A percentile compares a stretch with the other conserved stretches of the same genome.
phyloP scores from a whole-genome alignment of 2,797 vertebrate genomes.

The Molossus molossus region DNA sequence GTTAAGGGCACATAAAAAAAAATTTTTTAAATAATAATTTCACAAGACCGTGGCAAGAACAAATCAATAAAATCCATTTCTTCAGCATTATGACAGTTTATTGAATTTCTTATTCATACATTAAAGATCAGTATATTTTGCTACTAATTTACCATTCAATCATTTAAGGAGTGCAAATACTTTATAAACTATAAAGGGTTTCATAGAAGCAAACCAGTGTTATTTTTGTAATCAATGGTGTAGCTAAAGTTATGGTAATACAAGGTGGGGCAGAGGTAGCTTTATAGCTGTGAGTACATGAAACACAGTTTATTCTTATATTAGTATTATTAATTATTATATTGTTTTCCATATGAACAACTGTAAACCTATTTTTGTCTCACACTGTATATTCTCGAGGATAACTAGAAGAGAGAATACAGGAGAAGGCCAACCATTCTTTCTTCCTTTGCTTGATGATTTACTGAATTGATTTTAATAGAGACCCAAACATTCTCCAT shows the following conservation, averaged over 20 bases:
- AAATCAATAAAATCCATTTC: not conserved
- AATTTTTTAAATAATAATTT: not conserved
- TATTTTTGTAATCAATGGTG: not conserved
- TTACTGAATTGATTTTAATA: conserved; percentile 63
- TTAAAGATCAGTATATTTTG: conserved; percentile 19
- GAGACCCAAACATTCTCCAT: not conserved
- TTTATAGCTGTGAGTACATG: not conserved
- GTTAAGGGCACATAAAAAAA: too few species aligned
- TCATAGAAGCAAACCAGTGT: not conserved
- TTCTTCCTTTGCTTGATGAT: not conserved
- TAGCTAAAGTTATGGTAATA: not conserved
- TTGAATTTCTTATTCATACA: not conserved
- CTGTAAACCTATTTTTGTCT: not conserved
- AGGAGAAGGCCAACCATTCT: not conserved
- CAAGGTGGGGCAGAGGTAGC: too few species aligned
- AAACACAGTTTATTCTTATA: not conserved
- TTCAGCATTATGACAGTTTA: not conserved
- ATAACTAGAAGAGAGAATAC: conserved; percentile 11
- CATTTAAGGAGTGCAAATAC: not conserved
- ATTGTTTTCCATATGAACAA: not conserved
- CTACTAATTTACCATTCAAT: conserved; percentile 27
- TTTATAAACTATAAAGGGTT: conserved; percentile 45
- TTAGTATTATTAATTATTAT: not conserved
- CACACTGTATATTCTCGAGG: not conserved
- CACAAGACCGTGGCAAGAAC: not conserved